Evolutionary conservation across 2,888 invertebrate genomes (phyloP), one percentile per base, ranked within the genome.

Genomic region (Miltochrista miniata): DNA sequence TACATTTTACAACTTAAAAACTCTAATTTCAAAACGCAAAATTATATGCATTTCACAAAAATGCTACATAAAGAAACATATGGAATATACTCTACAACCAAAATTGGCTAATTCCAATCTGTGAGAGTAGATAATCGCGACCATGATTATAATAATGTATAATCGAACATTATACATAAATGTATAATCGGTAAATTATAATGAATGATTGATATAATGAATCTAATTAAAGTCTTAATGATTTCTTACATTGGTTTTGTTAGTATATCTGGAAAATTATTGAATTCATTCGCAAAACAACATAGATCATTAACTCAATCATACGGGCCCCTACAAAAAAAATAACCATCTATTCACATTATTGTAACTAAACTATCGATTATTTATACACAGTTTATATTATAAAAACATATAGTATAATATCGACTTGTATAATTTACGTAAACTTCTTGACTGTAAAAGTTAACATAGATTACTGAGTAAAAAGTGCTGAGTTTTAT

Each of bases 41-140:
- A 46, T 45, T 24, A 4, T 4, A 24, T 4, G 49, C 59, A 60
- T 59, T 30, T 59, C 53, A 54, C 55, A 56, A 18, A 56, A 61
- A 48, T 50, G 49, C 51, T 43, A 31, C 4, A 31, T 7, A 48
- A 51, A 55, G 52, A 60, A 64, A 55, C 47, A 7, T 42, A 43
- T 45, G 33, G 43, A 43, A 55, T 54, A 64, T 64, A 76, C 86
- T 86, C 80, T 69, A 65, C 79, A 61, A 64, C 72, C 68, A 78
- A 52, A 81, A 84, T 87, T 87, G 83, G 80, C 73, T 75, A 24
- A 39, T 44, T 70, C 80, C 84, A 87, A 87, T 82, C 65, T 80
- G 68, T 67, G 77, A 61, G 84, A 86, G 82, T 74, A 63, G 54
- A 67, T 52, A 15, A 18, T 38, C 49, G 62, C 65, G 65, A 55